These are phyloP conservation scores for Misgurnus anguillicaudatus DNA, from an alignment of 2,113 vertebrate genomes.

Conservation along the genomic window DNA sequence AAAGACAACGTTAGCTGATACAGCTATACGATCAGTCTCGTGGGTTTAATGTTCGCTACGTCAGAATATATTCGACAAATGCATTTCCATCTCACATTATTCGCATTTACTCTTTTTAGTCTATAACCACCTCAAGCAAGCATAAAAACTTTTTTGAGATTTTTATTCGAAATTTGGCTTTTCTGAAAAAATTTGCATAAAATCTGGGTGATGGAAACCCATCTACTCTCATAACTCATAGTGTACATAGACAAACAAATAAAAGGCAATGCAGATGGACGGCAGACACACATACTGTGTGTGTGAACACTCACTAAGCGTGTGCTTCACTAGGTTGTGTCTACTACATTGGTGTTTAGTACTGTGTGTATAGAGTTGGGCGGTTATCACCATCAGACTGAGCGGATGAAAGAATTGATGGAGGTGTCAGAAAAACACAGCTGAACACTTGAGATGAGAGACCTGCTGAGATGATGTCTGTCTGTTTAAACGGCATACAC, in stretches of 20 bases:
- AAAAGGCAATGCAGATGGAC: background rate
- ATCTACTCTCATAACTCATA: background rate
- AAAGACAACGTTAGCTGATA: no score
- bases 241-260: no score
- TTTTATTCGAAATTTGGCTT: no score
- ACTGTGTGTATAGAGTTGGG: background rate
- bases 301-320: background rate
- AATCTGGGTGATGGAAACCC: background rate
- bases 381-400: background rate
- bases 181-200: no score
- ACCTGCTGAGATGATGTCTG: slow-evolving; percentile 42
- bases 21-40: no score
- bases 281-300: background rate
- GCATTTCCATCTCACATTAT: no score
- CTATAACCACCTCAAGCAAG: no score
- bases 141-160: no score
- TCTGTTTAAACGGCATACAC: slow-evolving; percentile 20
- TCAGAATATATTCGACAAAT: no score
- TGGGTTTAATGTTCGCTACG: no score
- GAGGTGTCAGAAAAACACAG: slow-evolving; percentile 43
- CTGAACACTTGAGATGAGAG: slow-evolving; percentile 16
- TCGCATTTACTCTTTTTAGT: no score
- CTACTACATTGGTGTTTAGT: background rate
- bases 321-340: background rate
- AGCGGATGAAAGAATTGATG: slow-evolving; percentile 6